Conservation (phyloP, 1,140 invertebrate genomes). For the Leguminivora glycinivorella region DNA sequence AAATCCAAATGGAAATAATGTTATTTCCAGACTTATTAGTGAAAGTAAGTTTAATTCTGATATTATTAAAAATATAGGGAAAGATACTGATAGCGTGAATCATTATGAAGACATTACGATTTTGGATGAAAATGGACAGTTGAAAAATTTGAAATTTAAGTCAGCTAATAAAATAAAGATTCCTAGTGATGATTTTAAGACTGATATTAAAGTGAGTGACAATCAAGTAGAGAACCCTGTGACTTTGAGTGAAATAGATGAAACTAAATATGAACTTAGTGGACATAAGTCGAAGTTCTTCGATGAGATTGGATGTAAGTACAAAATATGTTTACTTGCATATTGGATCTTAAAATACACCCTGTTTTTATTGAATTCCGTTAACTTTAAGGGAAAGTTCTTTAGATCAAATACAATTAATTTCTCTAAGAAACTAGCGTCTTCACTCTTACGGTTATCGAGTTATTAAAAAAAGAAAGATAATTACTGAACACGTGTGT, state of each 20-base stretch:
- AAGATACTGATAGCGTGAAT: conserved; percentile 51
- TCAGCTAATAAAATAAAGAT: conserved; percentile 44
- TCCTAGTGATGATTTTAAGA: conserved; percentile 34
- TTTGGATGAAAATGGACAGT: conserved; percentile 55
- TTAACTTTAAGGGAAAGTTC: too few relatives aligned
- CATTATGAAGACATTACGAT: conserved; percentile 66
- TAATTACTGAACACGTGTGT: too few relatives aligned
- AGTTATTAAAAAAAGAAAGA: too few relatives aligned
- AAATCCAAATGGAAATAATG: conserved; percentile 38
- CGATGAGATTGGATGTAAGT: conserved; percentile 67
- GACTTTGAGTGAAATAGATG: conserved; percentile 34
- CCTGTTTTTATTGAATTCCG: too few relatives aligned
- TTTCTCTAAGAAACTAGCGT: too few relatives aligned
- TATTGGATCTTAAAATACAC: background rate
- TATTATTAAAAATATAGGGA: conserved; percentile 47
- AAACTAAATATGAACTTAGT: conserved; percentile 35
- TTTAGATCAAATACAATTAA: too few relatives aligned
- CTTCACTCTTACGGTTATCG: too few relatives aligned
- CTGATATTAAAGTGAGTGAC: conserved; percentile 29
- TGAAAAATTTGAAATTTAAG: conserved; percentile 65
- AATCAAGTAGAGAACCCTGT: conserved; percentile 32
- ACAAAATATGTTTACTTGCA: background rate
- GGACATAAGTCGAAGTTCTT: conserved; percentile 57
- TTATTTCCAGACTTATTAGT: conserved; percentile 48
- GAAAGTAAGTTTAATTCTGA: conserved; percentile 53